Evolutionary conservation across 1,140 invertebrate genomes (phyloP).

Genomic region (Sminthurinus signatus): DNA sequence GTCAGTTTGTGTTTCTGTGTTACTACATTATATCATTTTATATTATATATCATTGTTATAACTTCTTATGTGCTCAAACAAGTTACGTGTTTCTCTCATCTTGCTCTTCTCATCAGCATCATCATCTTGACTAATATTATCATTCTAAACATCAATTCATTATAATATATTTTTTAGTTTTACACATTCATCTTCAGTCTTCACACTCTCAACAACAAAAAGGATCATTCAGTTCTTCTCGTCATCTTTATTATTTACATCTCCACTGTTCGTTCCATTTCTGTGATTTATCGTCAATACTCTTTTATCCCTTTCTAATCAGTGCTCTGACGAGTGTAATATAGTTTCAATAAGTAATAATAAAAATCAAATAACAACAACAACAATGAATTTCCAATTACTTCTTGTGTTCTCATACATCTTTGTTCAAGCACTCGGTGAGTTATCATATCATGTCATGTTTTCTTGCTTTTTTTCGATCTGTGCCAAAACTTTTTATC

Average conservation of each 20-base stretch:
- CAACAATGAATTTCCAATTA: conserved; percentile 10
- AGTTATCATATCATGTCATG: background rate
- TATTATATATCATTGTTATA: background rate
- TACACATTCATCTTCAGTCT: too few species aligned
- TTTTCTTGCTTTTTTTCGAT: background rate
- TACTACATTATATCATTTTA: background rate
- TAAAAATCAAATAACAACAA: background rate
- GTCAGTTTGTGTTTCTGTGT: background rate
- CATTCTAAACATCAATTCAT: too few species aligned
- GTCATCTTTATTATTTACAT: background rate
- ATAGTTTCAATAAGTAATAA: background rate
- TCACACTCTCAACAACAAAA: background rate
- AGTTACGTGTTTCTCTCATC: background rate
- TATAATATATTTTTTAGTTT: too few species aligned
- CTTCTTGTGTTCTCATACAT: background rate
- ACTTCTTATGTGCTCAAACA: background rate
- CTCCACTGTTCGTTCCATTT: background rate
- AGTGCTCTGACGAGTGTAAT: background rate
- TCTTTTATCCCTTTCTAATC: background rate
- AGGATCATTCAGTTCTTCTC: background rate
- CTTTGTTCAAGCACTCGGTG: conserved; percentile 1
- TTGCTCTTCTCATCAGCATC: background rate
- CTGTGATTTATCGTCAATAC: background rate
- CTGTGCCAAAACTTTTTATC: background rate
- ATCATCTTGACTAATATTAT: too few species aligned